A percentile compares a stretch with the other conserved stretches of the same genome.
These are phyloP conservation scores for Drosophila bifasciata DNA, from an alignment of 1,140 invertebrate genomes.

Conservation along the genomic window DNA sequence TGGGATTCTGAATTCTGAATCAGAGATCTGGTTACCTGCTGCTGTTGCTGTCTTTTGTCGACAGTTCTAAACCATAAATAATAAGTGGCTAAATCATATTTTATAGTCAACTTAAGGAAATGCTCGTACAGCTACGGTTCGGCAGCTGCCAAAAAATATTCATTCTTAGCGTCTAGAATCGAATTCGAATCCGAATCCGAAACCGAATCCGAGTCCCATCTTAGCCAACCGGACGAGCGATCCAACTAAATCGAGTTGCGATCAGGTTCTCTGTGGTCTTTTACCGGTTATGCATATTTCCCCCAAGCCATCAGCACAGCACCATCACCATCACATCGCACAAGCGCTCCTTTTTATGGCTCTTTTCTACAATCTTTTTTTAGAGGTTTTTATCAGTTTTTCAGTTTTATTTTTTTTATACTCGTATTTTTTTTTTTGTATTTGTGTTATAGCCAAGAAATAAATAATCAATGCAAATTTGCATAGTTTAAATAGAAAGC, in stretches of 20 bases:
- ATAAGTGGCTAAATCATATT: constrained; percentile 62
- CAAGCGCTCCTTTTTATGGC: constrained; percentile 74
- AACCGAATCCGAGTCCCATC: constrained; percentile 1
- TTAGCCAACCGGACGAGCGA: constrained; percentile 11
- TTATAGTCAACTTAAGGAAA: constrained; percentile 66
- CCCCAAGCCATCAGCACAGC: constrained; percentile 4
- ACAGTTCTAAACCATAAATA: constrained; percentile 44
- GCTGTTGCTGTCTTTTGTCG: neutral
- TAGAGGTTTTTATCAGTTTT: constrained; percentile 22
- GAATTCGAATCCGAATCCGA: constrained; percentile 20
- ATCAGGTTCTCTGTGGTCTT: constrained; percentile 64
- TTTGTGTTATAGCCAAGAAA: constrained; percentile 59
- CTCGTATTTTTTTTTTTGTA: constrained; percentile 53
- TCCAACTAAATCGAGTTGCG: constrained; percentile 42
- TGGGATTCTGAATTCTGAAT: constrained; percentile 10
- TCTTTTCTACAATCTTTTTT: constrained; percentile 59
- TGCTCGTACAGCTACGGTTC: constrained; percentile 29
- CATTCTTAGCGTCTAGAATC: constrained; percentile 28
- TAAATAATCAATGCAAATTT: constrained; percentile 77
- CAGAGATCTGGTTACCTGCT: constrained; percentile 22
- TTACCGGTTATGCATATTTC: constrained; percentile 76
- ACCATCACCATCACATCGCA: neutral
- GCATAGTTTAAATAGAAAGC: constrained; percentile 81
- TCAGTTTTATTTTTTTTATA: constrained; percentile 20
- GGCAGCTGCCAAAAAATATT: constrained; percentile 6